Evolutionary conservation across 2,888 invertebrate species (phyloP).

Genomic region (Thymelicus lineola): DNA sequence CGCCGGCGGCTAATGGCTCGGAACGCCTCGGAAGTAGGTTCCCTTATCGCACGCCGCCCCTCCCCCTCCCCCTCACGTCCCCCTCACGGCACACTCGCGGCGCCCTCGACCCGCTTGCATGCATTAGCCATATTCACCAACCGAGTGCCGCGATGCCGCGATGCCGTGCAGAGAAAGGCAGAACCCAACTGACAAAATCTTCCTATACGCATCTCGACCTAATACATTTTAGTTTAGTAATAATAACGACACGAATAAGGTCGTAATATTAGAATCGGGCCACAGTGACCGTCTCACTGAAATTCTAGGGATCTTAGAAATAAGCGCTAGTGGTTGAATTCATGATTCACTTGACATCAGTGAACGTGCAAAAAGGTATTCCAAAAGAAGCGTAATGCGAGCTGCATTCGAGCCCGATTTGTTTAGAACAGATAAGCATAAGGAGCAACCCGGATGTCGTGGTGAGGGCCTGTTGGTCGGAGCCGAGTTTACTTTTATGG

Average conservation of each 20-base stretch:
- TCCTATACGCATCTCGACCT: too few species aligned
- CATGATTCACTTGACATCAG: background rate
- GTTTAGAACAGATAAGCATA: constrained; percentile 21
- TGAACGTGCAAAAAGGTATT: too few species aligned
- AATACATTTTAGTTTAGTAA: too few species aligned
- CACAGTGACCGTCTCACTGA: too few species aligned
- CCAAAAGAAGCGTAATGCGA: constrained; percentile 4
- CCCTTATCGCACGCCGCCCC: constrained; percentile 58
- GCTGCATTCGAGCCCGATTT: background rate
- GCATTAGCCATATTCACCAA: constrained; percentile 46
- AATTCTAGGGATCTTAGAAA: too few species aligned
- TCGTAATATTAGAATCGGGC: too few species aligned
- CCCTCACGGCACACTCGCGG: constrained; percentile 36
- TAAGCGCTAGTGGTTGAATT: too few species aligned
- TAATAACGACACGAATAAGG: too few species aligned
- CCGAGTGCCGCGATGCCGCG: background rate
- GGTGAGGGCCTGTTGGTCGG: too few species aligned
- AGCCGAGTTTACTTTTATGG: constrained; percentile 1
- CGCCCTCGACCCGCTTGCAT: constrained; percentile 64
- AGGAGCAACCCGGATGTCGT: constrained; percentile 38
- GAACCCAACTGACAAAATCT: background rate
- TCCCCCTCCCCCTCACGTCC: constrained; percentile 38
- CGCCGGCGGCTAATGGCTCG: constrained; percentile 74
- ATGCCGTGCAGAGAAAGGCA: background rate
- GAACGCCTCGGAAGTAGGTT: constrained; percentile 73